phyloP scores from a whole-genome alignment of 2,113 vertebrate genomes.

The Oostethus manadensis region DNA sequence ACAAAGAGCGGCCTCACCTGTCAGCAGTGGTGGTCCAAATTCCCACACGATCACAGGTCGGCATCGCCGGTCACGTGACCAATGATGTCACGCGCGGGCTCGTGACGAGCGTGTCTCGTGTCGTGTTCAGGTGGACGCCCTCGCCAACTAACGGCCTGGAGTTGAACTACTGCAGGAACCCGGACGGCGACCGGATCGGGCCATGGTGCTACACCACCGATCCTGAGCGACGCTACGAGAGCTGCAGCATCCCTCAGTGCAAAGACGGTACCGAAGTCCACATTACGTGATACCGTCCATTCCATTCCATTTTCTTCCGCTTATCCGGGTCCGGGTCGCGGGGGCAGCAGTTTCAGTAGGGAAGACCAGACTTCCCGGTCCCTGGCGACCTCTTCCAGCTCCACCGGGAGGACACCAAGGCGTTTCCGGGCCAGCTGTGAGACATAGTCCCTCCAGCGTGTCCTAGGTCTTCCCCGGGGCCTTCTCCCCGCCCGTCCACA shows the following conservation, averaged over 20 bases:
- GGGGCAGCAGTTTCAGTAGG: too few relatives aligned
- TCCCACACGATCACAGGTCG: slow-evolving; percentile 92
- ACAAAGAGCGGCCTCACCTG: slow-evolving; percentile 79
- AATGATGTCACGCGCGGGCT: not conserved
- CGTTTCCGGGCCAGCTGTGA: too few relatives aligned
- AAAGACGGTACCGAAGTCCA: slow-evolving; percentile 81
- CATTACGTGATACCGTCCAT: too few relatives aligned
- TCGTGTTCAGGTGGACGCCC: slow-evolving; percentile 78
- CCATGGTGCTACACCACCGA: slow-evolving; percentile 93
- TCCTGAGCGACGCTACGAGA: slow-evolving; percentile 78
- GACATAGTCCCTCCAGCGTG: too few relatives aligned
- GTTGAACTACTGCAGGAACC: slow-evolving; percentile 93
- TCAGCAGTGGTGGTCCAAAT: slow-evolving; percentile 85
- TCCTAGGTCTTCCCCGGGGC: too few relatives aligned
- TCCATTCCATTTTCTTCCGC: too few relatives aligned
- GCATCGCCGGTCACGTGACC: not conserved
- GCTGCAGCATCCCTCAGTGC: slow-evolving; percentile 85
- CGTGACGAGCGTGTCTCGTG: not conserved
- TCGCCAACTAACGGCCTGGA: slow-evolving; percentile 80
- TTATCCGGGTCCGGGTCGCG: too few relatives aligned
- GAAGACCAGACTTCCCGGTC: too few relatives aligned
- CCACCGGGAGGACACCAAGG: too few relatives aligned
- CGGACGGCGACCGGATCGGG: slow-evolving; percentile 80
- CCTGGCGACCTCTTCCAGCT: too few relatives aligned
- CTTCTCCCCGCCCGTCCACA: too few relatives aligned